Evolutionary conservation across 2,888 invertebrate species (phyloP).

Genomic region (Chaitophorus viminalis): DNA sequence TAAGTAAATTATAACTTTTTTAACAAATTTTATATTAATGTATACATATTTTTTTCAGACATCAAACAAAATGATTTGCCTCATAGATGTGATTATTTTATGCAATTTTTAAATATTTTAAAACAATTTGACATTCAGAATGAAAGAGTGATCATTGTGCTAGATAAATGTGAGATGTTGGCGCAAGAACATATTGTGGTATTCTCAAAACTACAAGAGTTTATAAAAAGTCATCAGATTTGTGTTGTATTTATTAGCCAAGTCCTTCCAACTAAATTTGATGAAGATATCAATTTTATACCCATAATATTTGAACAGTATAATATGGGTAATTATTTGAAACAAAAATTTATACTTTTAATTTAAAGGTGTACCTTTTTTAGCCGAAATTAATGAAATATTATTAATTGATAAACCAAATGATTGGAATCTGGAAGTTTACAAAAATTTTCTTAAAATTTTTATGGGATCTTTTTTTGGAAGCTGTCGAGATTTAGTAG

Average conservation of each 20-base stretch:
- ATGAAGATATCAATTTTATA: conserved; percentile 78
- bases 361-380: conserved; percentile 34
- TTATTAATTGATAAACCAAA: conserved; percentile 67
- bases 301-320: conserved; percentile 84
- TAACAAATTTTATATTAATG: neutral
- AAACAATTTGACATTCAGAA: conserved; percentile 47
- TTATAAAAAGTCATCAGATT: conserved; percentile 75
- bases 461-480: conserved; percentile 86
- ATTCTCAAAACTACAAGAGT: conserved; percentile 79
- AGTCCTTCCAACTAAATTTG: conserved; percentile 83
- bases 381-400: conserved; percentile 69
- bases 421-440: conserved; percentile 72
- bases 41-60: neutral
- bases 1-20: conserved; percentile 65
- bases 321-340: conserved; percentile 70
- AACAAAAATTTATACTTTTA: neutral
- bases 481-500: conserved; percentile 85
- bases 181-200: conserved; percentile 79
- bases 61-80: neutral
- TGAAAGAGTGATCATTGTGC: conserved; percentile 63
- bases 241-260: conserved; percentile 82
- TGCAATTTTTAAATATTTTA: conserved; percentile 45
- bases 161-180: conserved; percentile 85
- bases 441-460: conserved; percentile 81
- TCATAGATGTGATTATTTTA: conserved; percentile 37